Evolutionary conservation across 2,888 invertebrate genomes (phyloP), one percentile per base, ranked within the genome.

Genomic region (Steinernema carpocapsae): DNA sequence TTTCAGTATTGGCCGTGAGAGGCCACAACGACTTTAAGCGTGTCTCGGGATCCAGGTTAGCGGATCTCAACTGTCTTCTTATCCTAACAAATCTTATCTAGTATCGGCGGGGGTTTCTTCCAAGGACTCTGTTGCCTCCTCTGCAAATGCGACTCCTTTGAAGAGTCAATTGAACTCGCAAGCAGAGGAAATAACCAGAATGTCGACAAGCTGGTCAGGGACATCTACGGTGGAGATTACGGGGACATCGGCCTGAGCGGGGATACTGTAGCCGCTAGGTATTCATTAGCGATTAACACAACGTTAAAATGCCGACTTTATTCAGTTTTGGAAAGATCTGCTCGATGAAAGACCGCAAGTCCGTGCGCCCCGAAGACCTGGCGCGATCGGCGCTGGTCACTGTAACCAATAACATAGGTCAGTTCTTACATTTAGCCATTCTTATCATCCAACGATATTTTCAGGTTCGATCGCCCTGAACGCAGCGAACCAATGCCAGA

Each of bases 191-290:
- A 97, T 90, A 94, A 94, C 88, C 93, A 92, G 6, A 92, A 92
- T 76, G 94, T 95, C 0, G 97, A 97, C 89, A 97, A 97, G 89
- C 91, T 97, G 72, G 95, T 97, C 6, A 70, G 92, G 77, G 97
- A 99, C 88, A 97, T 97, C 83, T 97, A 99, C 88, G 97, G 97
- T 0, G 97, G 97, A 0, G 95, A 95, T 89, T 99, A 99, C 88
- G 64, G 64, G 12, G 92, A 92, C 73, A 97, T 97, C 88, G 93
- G 93, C 0, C 91, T 99, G 79, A 93, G 94, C 0, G 97, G 95
- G 0, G 94, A 96, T 88, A 90, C 95, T 70, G 97, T 99, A 4
- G 97, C 97, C 19, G 94, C 95, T 91, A 96, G 96, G 96, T 95
- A 19, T 37, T 37, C 10, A 37, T 37, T 37, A 6, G 3, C 4